These are phyloP conservation scores for Pelosia muscerda DNA, from an alignment of 2,888 invertebrate species.

Conservation along the genomic window DNA sequence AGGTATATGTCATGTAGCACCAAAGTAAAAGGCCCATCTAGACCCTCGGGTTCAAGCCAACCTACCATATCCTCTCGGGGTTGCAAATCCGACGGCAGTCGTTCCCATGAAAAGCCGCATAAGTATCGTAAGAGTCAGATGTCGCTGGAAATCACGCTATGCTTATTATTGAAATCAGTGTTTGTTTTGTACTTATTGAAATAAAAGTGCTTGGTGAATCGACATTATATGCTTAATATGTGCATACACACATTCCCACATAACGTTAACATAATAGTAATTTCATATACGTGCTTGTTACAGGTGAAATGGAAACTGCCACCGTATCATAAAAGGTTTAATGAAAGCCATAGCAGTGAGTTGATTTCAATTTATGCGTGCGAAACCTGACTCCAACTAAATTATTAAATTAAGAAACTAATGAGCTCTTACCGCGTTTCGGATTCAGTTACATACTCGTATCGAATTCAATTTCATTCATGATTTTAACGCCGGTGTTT, in stretches of 20 bases:
- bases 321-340: constrained; percentile 69
- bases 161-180: not conserved
- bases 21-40: not conserved
- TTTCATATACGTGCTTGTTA: constrained; percentile 60
- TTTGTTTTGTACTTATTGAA: not conserved
- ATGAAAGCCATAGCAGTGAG: constrained; percentile 64
- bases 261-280: constrained; percentile 61
- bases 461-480: constrained; percentile 19
- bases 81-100: too few relatives aligned
- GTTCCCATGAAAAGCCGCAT: too few relatives aligned
- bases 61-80: not conserved
- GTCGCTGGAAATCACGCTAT: not conserved
- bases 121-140: not conserved
- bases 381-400: constrained; percentile 49
- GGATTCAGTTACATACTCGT: constrained; percentile 28
- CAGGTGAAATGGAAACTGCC: constrained; percentile 58
- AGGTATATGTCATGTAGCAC: not conserved
- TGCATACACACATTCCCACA: constrained; percentile 13
- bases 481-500: not conserved
- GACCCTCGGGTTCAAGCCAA: not conserved
- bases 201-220: constrained; percentile 34
- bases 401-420: constrained; percentile 62
- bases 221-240: constrained; percentile 35
- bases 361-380: constrained; percentile 67
- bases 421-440: constrained; percentile 50